Evolutionary conservation across 2,113 vertebrate genomes (phyloP).

Genomic region (Trichechus manatus): DNA sequence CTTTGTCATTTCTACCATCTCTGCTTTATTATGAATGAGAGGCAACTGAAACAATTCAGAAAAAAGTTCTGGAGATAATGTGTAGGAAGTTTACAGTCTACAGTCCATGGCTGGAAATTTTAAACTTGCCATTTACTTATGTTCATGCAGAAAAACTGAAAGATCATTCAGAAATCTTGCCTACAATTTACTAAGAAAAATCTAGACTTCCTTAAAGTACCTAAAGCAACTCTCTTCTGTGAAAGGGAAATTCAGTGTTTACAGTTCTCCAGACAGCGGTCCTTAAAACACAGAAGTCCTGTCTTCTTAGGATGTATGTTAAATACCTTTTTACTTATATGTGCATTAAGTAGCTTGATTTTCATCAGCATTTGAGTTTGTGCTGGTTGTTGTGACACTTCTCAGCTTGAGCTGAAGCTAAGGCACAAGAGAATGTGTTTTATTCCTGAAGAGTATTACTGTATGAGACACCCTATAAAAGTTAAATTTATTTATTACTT

Average conservation of each 20-base stretch:
- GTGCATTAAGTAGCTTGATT: neutral
- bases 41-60: neutral
- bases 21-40: neutral
- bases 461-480: slow-evolving; percentile 72
- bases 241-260: neutral
- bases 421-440: slow-evolving; percentile 49
- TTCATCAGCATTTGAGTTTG: slow-evolving; percentile 2
- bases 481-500: slow-evolving; percentile 81
- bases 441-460: slow-evolving; percentile 69
- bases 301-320: neutral
- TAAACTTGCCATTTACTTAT: slow-evolving; percentile 50
- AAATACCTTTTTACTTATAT: slow-evolving; percentile 12
- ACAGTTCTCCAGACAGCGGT: neutral
- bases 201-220: slow-evolving; percentile 31
- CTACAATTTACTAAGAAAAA: slow-evolving; percentile 14
- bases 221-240: neutral
- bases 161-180: slow-evolving; percentile 31
- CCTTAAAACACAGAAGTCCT: neutral
- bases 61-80: neutral
- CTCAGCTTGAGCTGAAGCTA: slow-evolving; percentile 45
- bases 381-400: slow-evolving; percentile 1
- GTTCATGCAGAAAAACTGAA: neutral
- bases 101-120: neutral
- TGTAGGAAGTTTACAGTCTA: neutral
- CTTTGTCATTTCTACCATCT: neutral